These are phyloP conservation scores for Cynaeus angustus DNA, from an alignment of 2,888 invertebrate species.

Conservation along the genomic window DNA sequence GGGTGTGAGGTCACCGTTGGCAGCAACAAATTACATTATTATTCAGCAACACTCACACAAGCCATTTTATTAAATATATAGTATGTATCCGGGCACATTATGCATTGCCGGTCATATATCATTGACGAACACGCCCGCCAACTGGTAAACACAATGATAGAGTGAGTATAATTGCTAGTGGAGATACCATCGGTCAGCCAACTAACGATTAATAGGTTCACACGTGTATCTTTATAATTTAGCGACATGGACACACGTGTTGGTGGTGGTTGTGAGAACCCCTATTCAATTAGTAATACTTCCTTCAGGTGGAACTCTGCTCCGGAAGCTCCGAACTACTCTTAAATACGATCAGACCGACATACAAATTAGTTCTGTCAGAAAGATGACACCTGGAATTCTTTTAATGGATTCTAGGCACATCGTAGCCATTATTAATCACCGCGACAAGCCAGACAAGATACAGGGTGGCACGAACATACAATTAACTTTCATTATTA, in stretches of 20 bases:
- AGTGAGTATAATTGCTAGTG: constrained; percentile 66
- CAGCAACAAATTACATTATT: constrained; percentile 69
- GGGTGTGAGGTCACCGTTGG: constrained; percentile 66
- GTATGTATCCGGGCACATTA: constrained; percentile 65
- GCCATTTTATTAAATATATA: constrained; percentile 66
- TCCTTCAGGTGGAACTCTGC: constrained; percentile 30
- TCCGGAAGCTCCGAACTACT: constrained; percentile 29
- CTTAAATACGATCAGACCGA: constrained; percentile 14
- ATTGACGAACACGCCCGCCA: constrained; percentile 65
- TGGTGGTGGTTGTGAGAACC: not conserved
- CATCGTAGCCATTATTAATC: constrained; percentile 34
- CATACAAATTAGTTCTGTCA: constrained; percentile 39
- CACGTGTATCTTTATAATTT: constrained; percentile 61
- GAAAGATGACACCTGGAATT: constrained; percentile 43
- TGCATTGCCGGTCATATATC: constrained; percentile 66
- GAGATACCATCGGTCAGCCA: constrained; percentile 62
- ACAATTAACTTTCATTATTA: constrained; percentile 38
- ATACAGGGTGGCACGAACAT: constrained; percentile 40
- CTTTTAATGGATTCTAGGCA: constrained; percentile 39
- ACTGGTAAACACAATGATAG: constrained; percentile 66
- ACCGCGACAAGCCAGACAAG: constrained; percentile 30
- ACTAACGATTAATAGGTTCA: constrained; percentile 64
- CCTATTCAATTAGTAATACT: constrained; percentile 30
- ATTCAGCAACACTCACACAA: constrained; percentile 66
- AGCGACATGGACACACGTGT: constrained; percentile 43